phyloP scores from a whole-genome alignment of 1,140 invertebrate genomes.

The Brachionus angularis region DNA sequence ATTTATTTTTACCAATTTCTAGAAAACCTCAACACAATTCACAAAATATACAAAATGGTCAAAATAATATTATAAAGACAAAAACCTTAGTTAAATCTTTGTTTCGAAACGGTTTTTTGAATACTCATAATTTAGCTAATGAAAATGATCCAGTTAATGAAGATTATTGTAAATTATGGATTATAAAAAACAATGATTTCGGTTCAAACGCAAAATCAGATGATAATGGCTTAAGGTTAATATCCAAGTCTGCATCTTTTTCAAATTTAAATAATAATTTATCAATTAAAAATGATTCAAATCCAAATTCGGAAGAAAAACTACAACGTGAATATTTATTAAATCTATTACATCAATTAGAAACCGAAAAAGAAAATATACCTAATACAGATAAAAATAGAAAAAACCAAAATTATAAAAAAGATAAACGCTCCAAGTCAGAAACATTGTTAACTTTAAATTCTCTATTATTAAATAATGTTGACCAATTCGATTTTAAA shows the following conservation, averaged over 20 bases:
- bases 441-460: conserved; percentile 28
- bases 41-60: too few relatives aligned
- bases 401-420: neutral
- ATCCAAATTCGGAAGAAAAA: conserved; percentile 37
- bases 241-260: too few relatives aligned
- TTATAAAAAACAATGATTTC: too few relatives aligned
- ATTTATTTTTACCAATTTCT: neutral
- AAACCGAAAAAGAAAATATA: neutral
- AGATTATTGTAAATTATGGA: conserved; percentile 34
- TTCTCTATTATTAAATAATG: neutral
- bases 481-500: neutral
- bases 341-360: conserved; percentile 21
- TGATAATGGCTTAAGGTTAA: too few relatives aligned
- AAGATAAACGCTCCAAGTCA: conserved; percentile 37
- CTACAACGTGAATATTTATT: conserved; percentile 30
- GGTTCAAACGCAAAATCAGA: neutral
- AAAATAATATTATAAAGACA: too few relatives aligned
- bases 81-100: conserved; percentile 29
- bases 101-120: conserved; percentile 25
- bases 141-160: conserved; percentile 3
- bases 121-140: neutral
- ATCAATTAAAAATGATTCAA: neutral
- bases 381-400: neutral
- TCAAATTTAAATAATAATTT: too few relatives aligned
- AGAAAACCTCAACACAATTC: neutral